Base-by-base conservation (phyloP, 2,113 vertebrate genomes). In the Neolamprologus sp. region DNA sequence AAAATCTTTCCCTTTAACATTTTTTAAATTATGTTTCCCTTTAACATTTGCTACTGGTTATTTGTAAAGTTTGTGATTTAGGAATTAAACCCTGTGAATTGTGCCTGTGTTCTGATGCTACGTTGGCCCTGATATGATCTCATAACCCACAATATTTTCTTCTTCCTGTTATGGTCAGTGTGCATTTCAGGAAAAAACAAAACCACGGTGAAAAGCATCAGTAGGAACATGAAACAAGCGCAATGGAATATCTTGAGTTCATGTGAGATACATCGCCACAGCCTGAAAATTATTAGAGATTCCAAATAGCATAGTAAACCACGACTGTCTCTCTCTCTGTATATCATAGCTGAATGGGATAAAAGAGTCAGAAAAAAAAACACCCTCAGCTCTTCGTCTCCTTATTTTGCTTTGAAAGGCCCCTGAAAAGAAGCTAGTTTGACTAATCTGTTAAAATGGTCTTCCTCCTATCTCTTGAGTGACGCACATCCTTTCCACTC, bases 401-500 rank as follows among this genome's bases (percentile, higher is more conserved):
- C 28, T 53, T 57, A 73, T 47, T 79, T 49, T 85, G 63, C 79
- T 89, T 54, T 92, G 82, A 92, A 92, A 91, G 80, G 73, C 82
- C 78, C n/a, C 58, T 53, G 65, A 88, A 90, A 68, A 85, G 80
- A 93, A 85, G 11, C 53, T 82, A 84, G 78, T 91, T 87, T 87
- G 84, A 82, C 79, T 87, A 87, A 89, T 92, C 79, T 84, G 53
- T 84, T 82, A 84, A 86, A 94, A 85, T 16, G 51, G 60, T 85
- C 91, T 84, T 84, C 91, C 84, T 92, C 53, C 54, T 65, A 82
- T 91, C 91, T 90, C 79, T 88, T 68, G 84, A 89, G 87, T 93
- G 91, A 94, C 79, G 85, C 91, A 93, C 92, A 93, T 93, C 93
- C 89, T 91, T 14, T 83, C 82, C 83, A 84, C 84, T 88, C 83